These are phyloP conservation scores for Nettapus auritus DNA, from an alignment of 2,113 vertebrate genomes.

Conservation along the genomic window DNA sequence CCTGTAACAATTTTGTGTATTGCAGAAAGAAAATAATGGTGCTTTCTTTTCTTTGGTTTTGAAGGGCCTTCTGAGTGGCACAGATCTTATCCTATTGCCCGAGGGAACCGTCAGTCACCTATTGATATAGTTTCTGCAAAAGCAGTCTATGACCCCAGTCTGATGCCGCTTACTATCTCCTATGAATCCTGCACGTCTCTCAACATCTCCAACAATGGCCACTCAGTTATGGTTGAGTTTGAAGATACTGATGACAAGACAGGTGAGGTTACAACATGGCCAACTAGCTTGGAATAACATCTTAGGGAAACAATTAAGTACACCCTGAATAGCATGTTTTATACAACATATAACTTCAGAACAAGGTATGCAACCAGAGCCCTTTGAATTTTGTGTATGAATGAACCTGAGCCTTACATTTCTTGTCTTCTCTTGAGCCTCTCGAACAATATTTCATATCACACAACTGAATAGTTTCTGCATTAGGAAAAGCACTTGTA, in stretches of 20 bases:
- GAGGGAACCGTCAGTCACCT: conserved; percentile 90
- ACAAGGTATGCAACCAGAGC: background rate
- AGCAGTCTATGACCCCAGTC: conserved; percentile 82
- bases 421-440: background rate
- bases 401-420: background rate
- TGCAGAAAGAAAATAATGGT: background rate
- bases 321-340: background rate
- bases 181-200: conserved; percentile 89
- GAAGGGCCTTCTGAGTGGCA: conserved; percentile 91
- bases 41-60: background rate
- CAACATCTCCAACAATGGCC: conserved; percentile 91
- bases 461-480: background rate
- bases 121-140: conserved; percentile 88
- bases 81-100: conserved; percentile 87
- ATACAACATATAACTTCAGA: background rate
- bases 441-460: background rate
- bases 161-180: conserved; percentile 82
- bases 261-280: conserved; percentile 74
- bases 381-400: background rate
- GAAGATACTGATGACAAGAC: conserved; percentile 89
- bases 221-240: conserved; percentile 93
- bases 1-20: background rate
- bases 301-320: background rate
- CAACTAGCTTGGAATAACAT: background rate
- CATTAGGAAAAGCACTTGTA: background rate